Percentiles rank a stretch among this genome's conserved stretches.
phyloP scores from a whole-genome alignment of 2,113 vertebrate species.

The Butorides virescens region DNA sequence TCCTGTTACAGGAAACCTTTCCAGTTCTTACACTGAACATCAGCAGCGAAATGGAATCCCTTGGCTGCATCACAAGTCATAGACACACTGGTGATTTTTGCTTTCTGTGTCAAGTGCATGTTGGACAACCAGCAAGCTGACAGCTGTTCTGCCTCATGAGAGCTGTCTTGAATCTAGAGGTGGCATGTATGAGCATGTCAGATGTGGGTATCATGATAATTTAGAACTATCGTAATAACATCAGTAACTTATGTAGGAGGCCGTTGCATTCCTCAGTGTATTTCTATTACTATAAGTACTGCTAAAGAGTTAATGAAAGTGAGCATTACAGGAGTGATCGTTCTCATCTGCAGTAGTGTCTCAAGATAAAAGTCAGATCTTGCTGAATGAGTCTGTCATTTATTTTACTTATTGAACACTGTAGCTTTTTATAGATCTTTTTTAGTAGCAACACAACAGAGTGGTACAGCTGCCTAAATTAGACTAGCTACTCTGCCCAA shows the following conservation, averaged over 20 bases:
- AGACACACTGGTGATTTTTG: neutral
- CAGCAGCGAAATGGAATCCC: neutral
- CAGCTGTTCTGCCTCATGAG: neutral
- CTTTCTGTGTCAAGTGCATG: neutral
- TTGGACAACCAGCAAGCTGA: neutral
- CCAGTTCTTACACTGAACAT: neutral
- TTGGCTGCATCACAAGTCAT: neutral
- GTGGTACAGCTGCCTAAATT: neutral
- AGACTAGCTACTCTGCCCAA: neutral
- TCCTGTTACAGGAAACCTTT: neutral
- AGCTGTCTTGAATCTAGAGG: neutral
- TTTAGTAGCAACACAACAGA: neutral
- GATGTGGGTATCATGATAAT: neutral
- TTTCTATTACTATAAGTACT: neutral
- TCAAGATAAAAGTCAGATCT: neutral
- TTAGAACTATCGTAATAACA: neutral
- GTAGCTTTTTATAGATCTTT: neutral
- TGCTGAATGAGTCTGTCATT: neutral
- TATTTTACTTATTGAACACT: neutral
- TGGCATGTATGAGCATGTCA: conserved; percentile 5
- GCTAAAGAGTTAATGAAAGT: neutral
- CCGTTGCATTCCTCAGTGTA: neutral
- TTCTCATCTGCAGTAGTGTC: neutral
- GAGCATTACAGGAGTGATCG: neutral
- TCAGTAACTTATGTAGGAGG: neutral